Evolutionary conservation across 2,797 vertebrate species (phyloP), one percentile per base, ranked within the genome.

Genomic region (Yasuhikotakia modesta): DNA sequence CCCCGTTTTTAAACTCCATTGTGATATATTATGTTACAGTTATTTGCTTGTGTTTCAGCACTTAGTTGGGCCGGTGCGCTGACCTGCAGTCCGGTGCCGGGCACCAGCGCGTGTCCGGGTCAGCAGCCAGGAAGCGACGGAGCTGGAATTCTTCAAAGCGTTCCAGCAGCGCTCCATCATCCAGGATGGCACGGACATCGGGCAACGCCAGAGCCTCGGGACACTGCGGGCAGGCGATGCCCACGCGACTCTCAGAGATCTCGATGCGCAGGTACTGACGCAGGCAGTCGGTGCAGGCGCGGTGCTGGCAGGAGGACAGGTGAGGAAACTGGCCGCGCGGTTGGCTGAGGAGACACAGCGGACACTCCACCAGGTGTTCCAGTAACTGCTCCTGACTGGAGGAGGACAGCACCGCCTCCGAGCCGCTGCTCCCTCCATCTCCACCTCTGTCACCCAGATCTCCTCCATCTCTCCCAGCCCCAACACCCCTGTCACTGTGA

Each of bases 81-180:
- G 65, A 96, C 95, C 95, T 95, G 94, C 95, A 96, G 88, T 95
- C 93, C 0, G 95, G 95, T 0, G 95, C 94, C 0, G 95, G 95
- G 73, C 95, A 96, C 95, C 95, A 96, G 78, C 95, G 94, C 0
- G 95, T 94, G 79, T 94, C 89, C 0, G 94, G 93, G 72, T 96
- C 95, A 0, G 94, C 84, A 3, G 91, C 93, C 46, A 96, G 91
- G 78, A 94, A 94, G 11, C 94, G 92, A 0, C 94, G 90, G 75
- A 96, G 83, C 82, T 95, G 93, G 85, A 92, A 95, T 79, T 95
- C 94, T 78, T 96, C 94, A 0, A 95, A 96, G 70, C 94, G 92
- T 76, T 94, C 92, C 0, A 94, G 90, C 75, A 96, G 88, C 5
- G 87, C 84, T 0, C 68, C 87, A 82, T 96, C 94, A 0, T 94